phyloP scores from a whole-genome alignment of 2,888 invertebrate species.

The Keiferia lycopersicella region DNA sequence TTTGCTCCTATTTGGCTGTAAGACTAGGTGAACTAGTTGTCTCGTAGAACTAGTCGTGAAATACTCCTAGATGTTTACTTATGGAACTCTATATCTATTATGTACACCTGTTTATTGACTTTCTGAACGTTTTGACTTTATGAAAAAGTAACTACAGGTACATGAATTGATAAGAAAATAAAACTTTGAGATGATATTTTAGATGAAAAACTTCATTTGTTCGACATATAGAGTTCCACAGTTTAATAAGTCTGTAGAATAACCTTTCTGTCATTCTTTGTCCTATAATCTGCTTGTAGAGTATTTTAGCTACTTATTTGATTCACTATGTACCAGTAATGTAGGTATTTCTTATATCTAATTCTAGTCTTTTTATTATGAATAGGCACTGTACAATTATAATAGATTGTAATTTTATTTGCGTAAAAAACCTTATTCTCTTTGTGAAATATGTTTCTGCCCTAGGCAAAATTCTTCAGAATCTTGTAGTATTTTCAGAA shows the following conservation, averaged over 20 bases:
- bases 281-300: slow-evolving; percentile 16
- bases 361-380: too few relatives aligned
- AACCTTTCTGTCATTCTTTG: background rate
- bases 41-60: background rate
- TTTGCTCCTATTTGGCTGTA: slow-evolving; percentile 60
- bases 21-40: slow-evolving; percentile 21
- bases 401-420: background rate
- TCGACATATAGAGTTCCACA: slow-evolving; percentile 12
- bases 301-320: background rate
- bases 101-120: too few relatives aligned
- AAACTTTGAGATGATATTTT: too few relatives aligned
- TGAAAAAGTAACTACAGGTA: too few relatives aligned
- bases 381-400: background rate
- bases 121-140: too few relatives aligned
- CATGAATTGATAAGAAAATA: too few relatives aligned
- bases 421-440: background rate
- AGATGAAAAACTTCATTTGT: too few relatives aligned
- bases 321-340: too few relatives aligned
- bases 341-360: too few relatives aligned
- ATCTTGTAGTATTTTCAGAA: slow-evolving; percentile 1
- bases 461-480: background rate
- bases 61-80: background rate
- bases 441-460: background rate
- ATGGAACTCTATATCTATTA: slow-evolving; percentile 2
- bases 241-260: background rate